These are phyloP conservation scores for Pseudorhombus dupliciocellatus DNA, from an alignment of 2,113 vertebrate species.

Conservation along the genomic window DNA sequence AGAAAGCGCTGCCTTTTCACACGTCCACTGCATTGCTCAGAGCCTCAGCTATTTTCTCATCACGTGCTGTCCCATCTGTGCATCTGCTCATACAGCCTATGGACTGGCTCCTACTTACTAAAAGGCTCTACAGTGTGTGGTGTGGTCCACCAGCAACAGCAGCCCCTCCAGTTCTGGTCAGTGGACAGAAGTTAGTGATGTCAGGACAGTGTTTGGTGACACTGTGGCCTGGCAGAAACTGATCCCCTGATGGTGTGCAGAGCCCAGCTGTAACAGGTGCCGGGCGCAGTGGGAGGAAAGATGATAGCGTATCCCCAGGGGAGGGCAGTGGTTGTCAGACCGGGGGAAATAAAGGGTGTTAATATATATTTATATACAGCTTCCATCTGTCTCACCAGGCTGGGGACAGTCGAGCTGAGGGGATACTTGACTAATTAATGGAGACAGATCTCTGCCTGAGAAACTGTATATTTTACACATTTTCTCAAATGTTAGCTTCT, in stretches of 20 bases:
- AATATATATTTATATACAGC: slow-evolving; percentile 5
- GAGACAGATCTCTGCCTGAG: too few relatives aligned
- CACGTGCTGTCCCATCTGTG: not conserved
- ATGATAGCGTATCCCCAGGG: slow-evolving; percentile 32
- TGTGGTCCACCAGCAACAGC: not conserved
- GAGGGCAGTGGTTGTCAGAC: not conserved
- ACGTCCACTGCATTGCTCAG: slow-evolving; percentile 29
- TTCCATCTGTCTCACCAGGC: not conserved
- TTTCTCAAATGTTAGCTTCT: too few relatives aligned
- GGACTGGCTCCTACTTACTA: slow-evolving; percentile 1
- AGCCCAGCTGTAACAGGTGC: slow-evolving; percentile 59
- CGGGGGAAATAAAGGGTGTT: slow-evolving; percentile 1
- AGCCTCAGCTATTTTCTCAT: slow-evolving; percentile 28
- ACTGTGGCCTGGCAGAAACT: slow-evolving; percentile 44
- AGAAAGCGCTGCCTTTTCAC: slow-evolving; percentile 19
- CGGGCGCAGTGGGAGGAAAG: slow-evolving; percentile 32
- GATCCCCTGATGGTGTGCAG: slow-evolving; percentile 33
- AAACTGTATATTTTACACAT: too few relatives aligned
- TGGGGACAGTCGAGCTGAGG: not conserved
- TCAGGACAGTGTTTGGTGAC: slow-evolving; percentile 19
- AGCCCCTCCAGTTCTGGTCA: not conserved
- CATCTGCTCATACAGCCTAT: not conserved
- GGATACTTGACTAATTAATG: not conserved
- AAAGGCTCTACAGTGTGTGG: not conserved
- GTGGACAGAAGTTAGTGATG: slow-evolving; percentile 11